Evolutionary conservation across 2,113 vertebrate species (phyloP), one percentile per base, ranked within the genome.

Genomic region (Microcebus murinus): DNA sequence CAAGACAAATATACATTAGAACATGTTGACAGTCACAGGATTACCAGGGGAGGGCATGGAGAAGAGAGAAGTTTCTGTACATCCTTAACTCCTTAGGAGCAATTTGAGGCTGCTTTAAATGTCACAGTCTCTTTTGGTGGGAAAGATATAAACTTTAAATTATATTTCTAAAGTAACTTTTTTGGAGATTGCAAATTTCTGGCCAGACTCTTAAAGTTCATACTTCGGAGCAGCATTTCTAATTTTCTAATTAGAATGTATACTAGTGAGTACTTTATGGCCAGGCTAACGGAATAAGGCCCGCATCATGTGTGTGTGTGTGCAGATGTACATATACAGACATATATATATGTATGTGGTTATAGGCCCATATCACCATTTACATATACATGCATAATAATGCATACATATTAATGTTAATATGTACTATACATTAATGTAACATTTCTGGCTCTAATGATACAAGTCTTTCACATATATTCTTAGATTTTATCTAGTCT

Each of bases 1-100:
- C 8, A 25, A 31, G 34, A 55, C 6, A 48, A 15, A 45, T 0
- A 50, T 2, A 36, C 0, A 52, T 4, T 8, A 6, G 0, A 23
- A 65, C 13, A 4, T 0, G 13, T 27, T 61, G 36, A 59, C 0
- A 57, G 23, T 3, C 29, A 10, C 1, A 13, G 17, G n/a, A 20
- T 6, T 21, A 36, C 14, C 0, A 52, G 57, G 45, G 8, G 23
- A 2, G 31, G 8, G 15, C 3, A 11, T 61, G 59, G 61, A 13
- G 61, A 29, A 25, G 4, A 3, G 13, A 45, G 11, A 3, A 11
- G 52, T 6, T 36, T 68, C n/a, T n/a, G 23, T 8, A 18, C 9
- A 34, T 45, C 2, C 50, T 21, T 36, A 21, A 29, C 57, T 12
- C 55, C 81, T 68, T 39, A 29, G 31, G 34, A 55, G 77, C 68